Evolutionary conservation across 2,113 vertebrate genomes (phyloP), one percentile per base, ranked within the genome.

Genomic region (Trematocara nigrifrons): DNA sequence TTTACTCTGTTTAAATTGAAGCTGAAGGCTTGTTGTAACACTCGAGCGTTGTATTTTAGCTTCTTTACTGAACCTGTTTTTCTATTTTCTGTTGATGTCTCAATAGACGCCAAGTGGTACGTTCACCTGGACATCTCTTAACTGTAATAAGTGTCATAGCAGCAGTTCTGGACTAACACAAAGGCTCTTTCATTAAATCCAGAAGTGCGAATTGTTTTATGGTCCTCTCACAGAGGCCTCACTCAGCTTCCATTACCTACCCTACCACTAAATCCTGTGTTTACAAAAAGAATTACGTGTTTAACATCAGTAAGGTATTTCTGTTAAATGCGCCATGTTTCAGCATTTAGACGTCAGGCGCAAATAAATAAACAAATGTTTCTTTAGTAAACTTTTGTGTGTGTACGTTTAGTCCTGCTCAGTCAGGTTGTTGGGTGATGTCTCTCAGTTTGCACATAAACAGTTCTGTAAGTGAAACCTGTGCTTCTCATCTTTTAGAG

Each of bases 221-320:
- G 1, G 66, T 71, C 38, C 0, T 42, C 12, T 69, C 18, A 40
- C 2, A 22, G 35, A 40, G 10, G 11, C 1, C 61, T 69, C n/a
- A 15, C 38, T 71, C 12, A 6, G 38, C 12, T 69, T 12, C 0
- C 4, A 0, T 38, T 66, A 15, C 7, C 2, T 13, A 22, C 38
- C 7, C 2, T 13, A 22, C 38, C 64, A 26, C 20, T 45, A 71
- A 71, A 26, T 42, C 64, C 64, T 45, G 64, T 4, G 38, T 26
- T 71, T 71, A 42, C 6, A 40, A 12, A 42, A 45, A 42, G 0
- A 71, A 22, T 15, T 42, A 0, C 0, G 0, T 42, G 7, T 69
- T 0, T 15, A 69, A 15, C 35, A 42, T 69, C 1, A 15, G 38
- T 16, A 6, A 45, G 1, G 26, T 1, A 69, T 26, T 69, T 42